These are phyloP conservation scores for Labia minor DNA, from an alignment of 2,888 invertebrate species.

Conservation along the genomic window DNA sequence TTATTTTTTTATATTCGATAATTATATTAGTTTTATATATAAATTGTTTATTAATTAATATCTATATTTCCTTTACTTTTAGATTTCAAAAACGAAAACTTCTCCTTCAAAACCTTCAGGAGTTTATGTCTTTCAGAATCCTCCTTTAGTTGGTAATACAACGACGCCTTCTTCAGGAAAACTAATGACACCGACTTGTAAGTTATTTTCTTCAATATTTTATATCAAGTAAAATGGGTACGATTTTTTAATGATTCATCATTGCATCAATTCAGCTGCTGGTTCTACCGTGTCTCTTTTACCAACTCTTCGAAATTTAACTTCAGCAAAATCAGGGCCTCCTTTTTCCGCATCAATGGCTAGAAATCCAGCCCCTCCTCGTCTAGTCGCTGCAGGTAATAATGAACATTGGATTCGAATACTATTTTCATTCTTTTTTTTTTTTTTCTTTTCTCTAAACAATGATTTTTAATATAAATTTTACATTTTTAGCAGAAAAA, in stretches of 20 bases:
- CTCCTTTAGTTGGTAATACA: constrained; percentile 23
- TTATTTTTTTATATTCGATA: no score
- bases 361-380: constrained; percentile 43
- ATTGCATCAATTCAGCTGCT: constrained; percentile 20
- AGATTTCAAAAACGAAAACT: constrained; percentile 35
- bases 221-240: no score
- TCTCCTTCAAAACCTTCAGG: constrained; percentile 30
- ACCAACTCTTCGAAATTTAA: constrained; percentile 34
- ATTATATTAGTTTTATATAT: no score
- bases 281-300: constrained; percentile 30
- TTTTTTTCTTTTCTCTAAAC: no score
- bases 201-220: not conserved
- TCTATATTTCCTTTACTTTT: constrained; percentile 22
- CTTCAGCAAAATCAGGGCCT: constrained; percentile 34
- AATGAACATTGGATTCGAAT: constrained; percentile 21
- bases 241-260: no score
- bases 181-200: constrained; percentile 23
- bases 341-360: constrained; percentile 33
- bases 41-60: no score
- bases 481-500: constrained; percentile 38
- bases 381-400: constrained; percentile 46
- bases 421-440: not conserved
- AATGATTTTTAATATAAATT: no score
- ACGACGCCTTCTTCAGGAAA: constrained; percentile 22
- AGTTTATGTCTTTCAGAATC: constrained; percentile 16